Evolutionary conservation across 1,140 invertebrate species (phyloP), one percentile per base, ranked within the genome.

Genomic region (Papilio machaon): DNA sequence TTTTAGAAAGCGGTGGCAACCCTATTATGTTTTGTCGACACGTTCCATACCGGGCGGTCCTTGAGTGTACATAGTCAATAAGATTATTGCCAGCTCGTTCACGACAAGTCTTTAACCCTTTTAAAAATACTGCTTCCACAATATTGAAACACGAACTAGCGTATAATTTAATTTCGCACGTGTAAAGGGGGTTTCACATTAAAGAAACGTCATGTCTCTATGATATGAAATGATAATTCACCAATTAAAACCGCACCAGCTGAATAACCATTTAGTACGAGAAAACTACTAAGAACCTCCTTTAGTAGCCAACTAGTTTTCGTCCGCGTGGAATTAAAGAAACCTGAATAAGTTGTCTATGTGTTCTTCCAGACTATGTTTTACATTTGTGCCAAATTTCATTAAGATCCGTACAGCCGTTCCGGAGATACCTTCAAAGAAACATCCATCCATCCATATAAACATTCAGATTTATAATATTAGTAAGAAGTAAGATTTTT

Each of bases 61-160:
- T 64, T 64, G 60, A 64, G 60, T 13, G 11, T 64, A 64, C 60
- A 58, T 58, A 64, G 60, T 64, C 19, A 64, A 60, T 60, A n/a
- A 60, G 58, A n/a, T 60, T 64, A 23, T 64, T 64, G 60, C 23
- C 23, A 30, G 23, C 23, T 15, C 23, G 23, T 64, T 64, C 60
- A 30, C 7, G 60, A 11, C 58, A 67, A 30, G 30, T 70, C 23
- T 35, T 70, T 70, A 70, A 70, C 64, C 23, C 23, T 70, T 70
- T 38, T 70, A 70, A 11, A 35, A 70, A 70, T 70, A 38, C 30
- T 13, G 13, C 13, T 70, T 15, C 23, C 10, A 64, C 19, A 70
- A 38, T 17, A 13, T 38, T 35, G 64, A 38, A 70, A 70, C 30
- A 70, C 30, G 13, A 35, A 70, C 13, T 70, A 17, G 13, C 10